Evolutionary conservation across 2,888 invertebrate species (phyloP).

Genomic region (Campaea margaritaria): DNA sequence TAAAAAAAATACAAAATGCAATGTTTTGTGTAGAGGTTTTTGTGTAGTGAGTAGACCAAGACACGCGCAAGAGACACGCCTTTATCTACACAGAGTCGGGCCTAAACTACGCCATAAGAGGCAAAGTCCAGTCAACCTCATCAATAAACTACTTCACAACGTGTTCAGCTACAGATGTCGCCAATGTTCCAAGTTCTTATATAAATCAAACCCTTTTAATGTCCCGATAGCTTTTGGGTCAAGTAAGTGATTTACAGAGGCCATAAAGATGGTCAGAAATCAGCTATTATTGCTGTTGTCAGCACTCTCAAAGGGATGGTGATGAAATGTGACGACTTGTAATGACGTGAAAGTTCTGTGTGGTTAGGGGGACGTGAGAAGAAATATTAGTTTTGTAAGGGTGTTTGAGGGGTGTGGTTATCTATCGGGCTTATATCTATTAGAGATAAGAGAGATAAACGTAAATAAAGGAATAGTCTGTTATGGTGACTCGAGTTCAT

Average conservation of each 20-base stretch:
- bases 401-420: conserved; percentile 4
- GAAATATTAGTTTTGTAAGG: conserved; percentile 20
- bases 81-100: background rate
- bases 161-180: conserved; percentile 76
- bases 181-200: conserved; percentile 78
- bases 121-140: conserved; percentile 65
- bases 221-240: conserved; percentile 74
- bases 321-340: conserved; percentile 62
- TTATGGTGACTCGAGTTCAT: background rate
- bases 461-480: background rate
- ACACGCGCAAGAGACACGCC: too few species aligned
- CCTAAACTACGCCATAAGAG: conserved; percentile 38
- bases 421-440: conserved; percentile 1
- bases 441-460: background rate
- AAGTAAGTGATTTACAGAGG: conserved; percentile 78
- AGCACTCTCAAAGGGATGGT: conserved; percentile 66
- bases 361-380: conserved; percentile 23
- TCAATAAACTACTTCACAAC: conserved; percentile 71
- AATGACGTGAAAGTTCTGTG: conserved; percentile 40
- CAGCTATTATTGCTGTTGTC: conserved; percentile 72
- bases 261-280: conserved; percentile 75
- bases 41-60: too few species aligned
- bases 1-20: too few species aligned
- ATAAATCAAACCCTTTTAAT: conserved; percentile 84
- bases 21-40: too few species aligned